phyloP scores from a whole-genome alignment of 2,888 invertebrate species.

The Sminthurinus aureus region DNA sequence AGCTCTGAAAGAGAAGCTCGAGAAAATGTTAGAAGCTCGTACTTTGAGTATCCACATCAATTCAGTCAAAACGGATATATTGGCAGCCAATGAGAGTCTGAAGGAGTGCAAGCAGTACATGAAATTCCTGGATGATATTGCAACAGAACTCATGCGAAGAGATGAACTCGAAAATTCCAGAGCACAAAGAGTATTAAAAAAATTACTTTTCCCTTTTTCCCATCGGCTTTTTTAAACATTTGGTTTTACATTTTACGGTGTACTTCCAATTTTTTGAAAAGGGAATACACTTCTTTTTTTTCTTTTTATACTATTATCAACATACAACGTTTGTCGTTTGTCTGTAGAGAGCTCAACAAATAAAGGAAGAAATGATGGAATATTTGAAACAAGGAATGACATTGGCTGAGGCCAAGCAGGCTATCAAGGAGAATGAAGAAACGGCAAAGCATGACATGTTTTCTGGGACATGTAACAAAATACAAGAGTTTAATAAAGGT shows the following conservation, averaged over 20 bases:
- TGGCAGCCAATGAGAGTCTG: conserved; percentile 54
- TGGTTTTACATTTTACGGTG: too few relatives aligned
- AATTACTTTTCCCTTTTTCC: conserved; percentile 5
- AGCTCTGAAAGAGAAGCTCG: conserved; percentile 53
- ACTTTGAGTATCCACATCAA: conserved; percentile 54
- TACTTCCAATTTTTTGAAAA: too few relatives aligned
- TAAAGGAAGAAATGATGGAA: conserved; percentile 55
- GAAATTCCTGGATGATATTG: conserved; percentile 56
- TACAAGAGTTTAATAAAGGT: background rate
- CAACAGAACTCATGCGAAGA: conserved; percentile 54
- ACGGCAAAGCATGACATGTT: conserved; percentile 21
- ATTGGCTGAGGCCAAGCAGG: conserved; percentile 73
- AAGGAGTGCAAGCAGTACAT: conserved; percentile 57
- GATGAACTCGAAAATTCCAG: conserved; percentile 56
- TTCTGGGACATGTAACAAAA: conserved; percentile 16
- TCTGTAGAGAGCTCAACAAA: conserved; percentile 54
- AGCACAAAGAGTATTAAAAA: conserved; percentile 47
- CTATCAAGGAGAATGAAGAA: conserved; percentile 35
- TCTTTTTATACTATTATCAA: too few relatives aligned
- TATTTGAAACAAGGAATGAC: conserved; percentile 71
- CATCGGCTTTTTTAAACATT: too few relatives aligned
- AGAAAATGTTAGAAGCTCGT: conserved; percentile 48
- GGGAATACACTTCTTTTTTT: too few relatives aligned
- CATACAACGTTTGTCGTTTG: background rate
- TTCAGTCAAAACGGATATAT: conserved; percentile 57